Evolutionary conservation across 1,140 invertebrate genomes (phyloP), one percentile per base, ranked within the genome.

Genomic region (Ylistrum balloti): DNA sequence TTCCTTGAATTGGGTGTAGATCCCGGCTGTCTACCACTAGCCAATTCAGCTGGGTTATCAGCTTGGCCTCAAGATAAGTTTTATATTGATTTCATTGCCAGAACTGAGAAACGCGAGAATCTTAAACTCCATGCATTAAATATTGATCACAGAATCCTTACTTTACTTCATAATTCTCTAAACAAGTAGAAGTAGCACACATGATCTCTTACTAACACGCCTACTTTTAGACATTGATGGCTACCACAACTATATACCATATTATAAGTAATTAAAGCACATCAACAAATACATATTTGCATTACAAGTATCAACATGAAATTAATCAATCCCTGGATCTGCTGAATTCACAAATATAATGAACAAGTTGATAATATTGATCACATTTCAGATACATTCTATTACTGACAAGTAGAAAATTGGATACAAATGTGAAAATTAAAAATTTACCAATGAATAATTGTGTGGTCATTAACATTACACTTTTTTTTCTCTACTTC

Each of bases 51-150:
- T 74, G 5, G 56, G 56, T 74, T 74, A 74, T 74, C 56, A 28
- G 56, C 56, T 28, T 17, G 56, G 56, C 56, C 56, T 28, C 5
- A 5, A 74, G 56, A 74, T 74, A 74, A 74, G 56, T 74, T 74
- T 74, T 74, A 74, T 74, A 74, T 74, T 17, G 56, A 74, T 74
- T 74, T 74, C 56, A 74, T 74, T 74, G 56, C 56, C 56, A 74
- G 22, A 74, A 74, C 56, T 28, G 56, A 74, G 41, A 45, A 45
- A 45, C 41, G 17, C 41, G 9, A 45, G 56, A 74, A 74, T 74
- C 56, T 74, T 74, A 74, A 74, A 74, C 56, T 28, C 56, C n/a
- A n/a, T 74, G 56, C n/a, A 74, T 74, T 74, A 74, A 74, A 74
- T 74, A 74, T 74, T 74, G 56, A 74, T 74, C 56, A 28, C 22